Evolutionary conservation across 2,113 vertebrate genomes (phyloP).

Genomic region (Ictalurus punctatus): DNA sequence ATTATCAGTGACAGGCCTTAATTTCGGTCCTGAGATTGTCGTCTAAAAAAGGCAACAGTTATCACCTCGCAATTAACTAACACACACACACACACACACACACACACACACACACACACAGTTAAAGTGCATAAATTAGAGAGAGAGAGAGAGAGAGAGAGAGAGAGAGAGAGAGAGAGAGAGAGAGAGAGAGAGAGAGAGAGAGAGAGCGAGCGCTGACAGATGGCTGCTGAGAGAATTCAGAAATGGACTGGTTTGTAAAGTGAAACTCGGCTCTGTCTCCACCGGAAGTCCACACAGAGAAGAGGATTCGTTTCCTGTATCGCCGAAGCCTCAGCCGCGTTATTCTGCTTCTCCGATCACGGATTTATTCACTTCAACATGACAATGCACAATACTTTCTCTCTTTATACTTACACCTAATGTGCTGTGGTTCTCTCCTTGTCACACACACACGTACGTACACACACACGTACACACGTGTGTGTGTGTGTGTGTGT

Average conservation of each 20-base stretch:
- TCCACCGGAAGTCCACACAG: too few species aligned
- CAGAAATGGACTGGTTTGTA: too few species aligned
- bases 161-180: not conserved
- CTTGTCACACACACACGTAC: too few species aligned
- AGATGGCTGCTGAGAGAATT: not conserved
- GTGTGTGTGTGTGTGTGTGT: not conserved
- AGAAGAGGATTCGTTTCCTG: too few species aligned
- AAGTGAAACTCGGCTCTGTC: too few species aligned
- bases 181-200: not conserved
- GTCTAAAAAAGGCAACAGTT: conserved; percentile 17
- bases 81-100: not conserved
- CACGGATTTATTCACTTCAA: not conserved
- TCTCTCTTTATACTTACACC: not conserved
- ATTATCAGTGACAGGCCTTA: conserved; percentile 27
- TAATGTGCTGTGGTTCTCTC: not conserved
- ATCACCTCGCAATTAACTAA: not conserved
- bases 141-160: not conserved
- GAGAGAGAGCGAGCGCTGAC: not conserved
- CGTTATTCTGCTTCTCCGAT: too few species aligned
- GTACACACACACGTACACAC: too few species aligned
- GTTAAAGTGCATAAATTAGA: not conserved
- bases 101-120: not conserved
- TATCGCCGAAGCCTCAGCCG: too few species aligned
- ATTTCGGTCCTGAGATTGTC: not conserved
- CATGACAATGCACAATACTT: not conserved